These are phyloP conservation scores for Sarotherodon lohbergeri DNA, from an alignment of 2,113 vertebrate species.

Conservation along the genomic window DNA sequence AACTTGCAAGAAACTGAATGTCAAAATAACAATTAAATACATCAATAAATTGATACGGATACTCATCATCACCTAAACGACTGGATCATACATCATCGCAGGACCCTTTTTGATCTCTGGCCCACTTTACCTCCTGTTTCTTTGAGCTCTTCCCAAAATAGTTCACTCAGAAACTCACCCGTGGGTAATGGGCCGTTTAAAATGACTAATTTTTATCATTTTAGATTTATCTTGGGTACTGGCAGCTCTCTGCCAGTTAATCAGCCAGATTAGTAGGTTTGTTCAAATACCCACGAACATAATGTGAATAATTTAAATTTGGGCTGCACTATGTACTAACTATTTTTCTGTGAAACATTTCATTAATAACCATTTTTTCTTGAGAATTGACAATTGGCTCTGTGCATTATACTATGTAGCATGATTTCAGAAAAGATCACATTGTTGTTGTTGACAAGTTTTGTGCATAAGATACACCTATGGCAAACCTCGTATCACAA, in stretches of 20 bases:
- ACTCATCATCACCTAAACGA: background rate
- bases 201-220: background rate
- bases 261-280: background rate
- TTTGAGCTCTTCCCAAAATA: background rate
- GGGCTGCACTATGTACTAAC: no score
- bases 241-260: background rate
- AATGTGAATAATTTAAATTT: background rate
- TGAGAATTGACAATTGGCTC: background rate
- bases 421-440: accelerated
- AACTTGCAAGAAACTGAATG: background rate
- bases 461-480: background rate
- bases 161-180: background rate
- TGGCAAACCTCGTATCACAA: accelerated
- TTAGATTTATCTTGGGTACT: background rate
- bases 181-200: background rate
- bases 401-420: background rate
- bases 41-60: background rate
- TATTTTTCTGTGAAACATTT: no score
- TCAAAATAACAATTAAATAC: background rate
- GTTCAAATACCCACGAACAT: accelerated
- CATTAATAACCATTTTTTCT: accelerated
- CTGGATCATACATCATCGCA: accelerated
- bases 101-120: background rate
- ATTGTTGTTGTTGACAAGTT: background rate
- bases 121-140: background rate